Base-by-base conservation (phyloP, 2,113 vertebrate genomes). In the Papio anubis region DNA sequence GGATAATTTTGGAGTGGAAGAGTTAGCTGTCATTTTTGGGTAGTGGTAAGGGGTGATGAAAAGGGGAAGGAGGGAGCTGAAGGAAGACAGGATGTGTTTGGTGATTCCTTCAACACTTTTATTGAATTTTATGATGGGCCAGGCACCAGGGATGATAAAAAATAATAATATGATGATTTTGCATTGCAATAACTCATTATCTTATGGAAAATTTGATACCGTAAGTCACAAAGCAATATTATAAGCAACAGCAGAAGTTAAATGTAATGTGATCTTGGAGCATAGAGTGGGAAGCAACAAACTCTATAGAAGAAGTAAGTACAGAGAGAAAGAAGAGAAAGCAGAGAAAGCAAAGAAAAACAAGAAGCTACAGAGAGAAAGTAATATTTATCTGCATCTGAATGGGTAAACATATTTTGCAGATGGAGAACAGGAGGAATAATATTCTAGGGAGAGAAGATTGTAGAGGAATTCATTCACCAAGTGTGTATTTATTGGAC, bases 191-290 rank as follows among this genome's bases (percentile, higher is more conserved):
- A 94, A 93, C 91, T 95, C 79, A 96, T 96, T 92, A 87, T 90
- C 75, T 93, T 73, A 72, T 75, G 88, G 81, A 55, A 97, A 96
- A 95, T 93, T 88, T 64, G 79, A 73, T 90, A 76, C 50, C 6
- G 40, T 90, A 98, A 90, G 70, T 90, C 93, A 75, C 93, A 75
- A 75, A 76, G 48, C 61, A 94, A 45, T 95, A 87, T 95, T 93
- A 83, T 30, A 70, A 94, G 38, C 92, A 76, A 43, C 88, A 70
- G 61, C 38, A 75, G 90, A 94, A 80, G 88, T 97, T 94, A 94
- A 92, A 90, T 75, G 73, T 64, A 80, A 92, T 68, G 27, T 25
- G 27, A 76, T 92, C 14, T 64, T 79, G 8, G 73, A 97, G n/a
- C 80, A n/a, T 16, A 64, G 75, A 93, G n/a, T 79, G 52, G 17